Base-by-base conservation (phyloP, 37 sponge, comb jelly and placozoan genomes). In the Hexactinellida sp. region DNA sequence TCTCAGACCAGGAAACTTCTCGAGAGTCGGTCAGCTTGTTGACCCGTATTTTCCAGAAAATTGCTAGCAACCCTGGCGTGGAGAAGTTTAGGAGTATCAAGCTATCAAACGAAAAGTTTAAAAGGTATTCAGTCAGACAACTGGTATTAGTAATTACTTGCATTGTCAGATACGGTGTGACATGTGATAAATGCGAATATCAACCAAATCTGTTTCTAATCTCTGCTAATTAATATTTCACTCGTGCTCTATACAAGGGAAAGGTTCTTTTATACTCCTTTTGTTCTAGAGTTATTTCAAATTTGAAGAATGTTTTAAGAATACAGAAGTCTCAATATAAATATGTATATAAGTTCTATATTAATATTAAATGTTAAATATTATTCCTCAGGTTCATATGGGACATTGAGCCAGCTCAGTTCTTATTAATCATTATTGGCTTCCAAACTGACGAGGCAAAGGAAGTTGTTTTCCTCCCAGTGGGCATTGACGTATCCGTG, bases 61-160 rank as follows among this genome's bases (percentile, higher is more conserved):
- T 63, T 21, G 76, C 76, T n/a, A n/a, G 5, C 76, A 63, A 63
- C 34, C 76, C 76, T 63, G 76, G 30, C 13, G 76, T n/a, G 3
- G 76, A 63, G 76, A 63, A 63, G 76, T 63, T 63, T n/a, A 10
- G 76, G 30, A 63, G 76, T n/a, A 63, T 63, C 13, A 63, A 63
- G 13, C 34, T 63, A n/a, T 63, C 76, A 7, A 63, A 63, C 30
- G 76, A 10, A 5, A 63, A 28, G 34, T 63, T 63, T 63, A 63
- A 28, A 63, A 63, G 30, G 76, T 63, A 63, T 16, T 47, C 16
- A 47, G 52, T 47, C 16, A 19, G 52, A 47, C 16, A 47, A 47
- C 16, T 47, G 52, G 16, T 47, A 47, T 47, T 47, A 19, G 52
- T 47, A 47, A n/a, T n/a, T n/a, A n/a, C n/a, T n/a, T n/a, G n/a